These are phyloP conservation scores for Drosophila mojavensis DNA, from an alignment of 1,140 invertebrate species.

Conservation along the genomic window DNA sequence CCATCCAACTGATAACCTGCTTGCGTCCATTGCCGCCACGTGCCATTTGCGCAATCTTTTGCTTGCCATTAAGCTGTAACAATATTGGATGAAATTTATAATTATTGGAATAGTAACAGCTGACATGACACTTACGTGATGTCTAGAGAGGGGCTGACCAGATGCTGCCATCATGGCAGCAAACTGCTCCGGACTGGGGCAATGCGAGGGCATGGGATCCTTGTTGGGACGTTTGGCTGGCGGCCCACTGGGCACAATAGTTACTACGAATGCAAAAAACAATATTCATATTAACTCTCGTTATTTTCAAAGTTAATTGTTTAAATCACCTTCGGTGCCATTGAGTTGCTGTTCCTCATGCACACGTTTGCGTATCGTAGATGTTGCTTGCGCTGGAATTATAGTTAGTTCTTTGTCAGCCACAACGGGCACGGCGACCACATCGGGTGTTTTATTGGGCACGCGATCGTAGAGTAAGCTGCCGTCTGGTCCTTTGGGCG, in stretches of 20 bases:
- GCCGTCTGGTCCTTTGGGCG: conserved; percentile 93
- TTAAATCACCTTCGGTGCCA: conserved; percentile 86
- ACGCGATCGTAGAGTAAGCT: conserved; percentile 93
- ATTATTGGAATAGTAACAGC: not conserved
- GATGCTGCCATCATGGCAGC: conserved; percentile 88
- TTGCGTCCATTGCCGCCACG: conserved; percentile 88
- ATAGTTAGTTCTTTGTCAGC: conserved; percentile 83
- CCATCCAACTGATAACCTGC: conserved; percentile 98
- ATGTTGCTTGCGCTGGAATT: conserved; percentile 84
- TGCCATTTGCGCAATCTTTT: conserved; percentile 89
- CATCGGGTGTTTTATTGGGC: conserved; percentile 90
- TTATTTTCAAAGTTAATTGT: not conserved
- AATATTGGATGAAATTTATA: conserved; percentile 8
- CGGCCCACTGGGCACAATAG: conserved; percentile 86
- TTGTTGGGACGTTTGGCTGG: conserved; percentile 88
- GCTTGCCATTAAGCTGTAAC: conserved; percentile 88
- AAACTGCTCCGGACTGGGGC: conserved; percentile 88
- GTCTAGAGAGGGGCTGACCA: conserved; percentile 87
- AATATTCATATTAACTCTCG: not conserved
- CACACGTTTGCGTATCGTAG: conserved; percentile 88
- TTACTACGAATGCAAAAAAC: conserved; percentile 48
- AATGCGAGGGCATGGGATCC: conserved; percentile 89
- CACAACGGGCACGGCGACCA: conserved; percentile 79
- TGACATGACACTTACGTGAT: conserved; percentile 85
- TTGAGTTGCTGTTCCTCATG: conserved; percentile 90